A percentile compares a stretch with the other conserved stretches of the same genome.
phyloP scores from a whole-genome alignment of 1,140 invertebrate species.

The Drosophila tani region DNA sequence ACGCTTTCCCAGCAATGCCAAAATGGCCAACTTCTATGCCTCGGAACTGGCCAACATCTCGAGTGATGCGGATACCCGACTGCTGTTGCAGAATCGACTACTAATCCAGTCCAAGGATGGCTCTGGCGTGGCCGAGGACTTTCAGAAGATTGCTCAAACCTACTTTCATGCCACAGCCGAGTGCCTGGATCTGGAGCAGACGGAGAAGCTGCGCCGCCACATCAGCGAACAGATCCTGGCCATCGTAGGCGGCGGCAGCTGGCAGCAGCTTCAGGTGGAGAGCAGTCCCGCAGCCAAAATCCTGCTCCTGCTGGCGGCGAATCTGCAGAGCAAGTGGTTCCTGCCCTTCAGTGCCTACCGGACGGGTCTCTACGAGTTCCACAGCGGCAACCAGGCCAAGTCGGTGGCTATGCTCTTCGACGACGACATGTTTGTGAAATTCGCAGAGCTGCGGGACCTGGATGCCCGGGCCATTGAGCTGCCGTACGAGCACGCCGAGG shows the following conservation, averaged over 20 bases:
- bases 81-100: conserved; percentile 61
- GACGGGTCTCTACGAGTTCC: conserved; percentile 76
- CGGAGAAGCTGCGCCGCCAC: conserved; percentile 60
- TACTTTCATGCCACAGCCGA: conserved; percentile 74
- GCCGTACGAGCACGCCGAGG: conserved; percentile 85
- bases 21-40: conserved; percentile 81
- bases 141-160: conserved; percentile 79
- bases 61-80: conserved; percentile 53
- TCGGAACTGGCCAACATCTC: conserved; percentile 53
- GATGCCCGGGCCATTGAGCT: conserved; percentile 85
- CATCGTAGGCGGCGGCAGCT: conserved; percentile 54
- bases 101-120: conserved; percentile 37
- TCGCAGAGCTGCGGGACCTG: conserved; percentile 81
- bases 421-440: conserved; percentile 82
- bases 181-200: conserved; percentile 60
- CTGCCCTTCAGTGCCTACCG: conserved; percentile 77
- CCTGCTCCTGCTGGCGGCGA: conserved; percentile 59
- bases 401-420: conserved; percentile 79
- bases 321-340: conserved; percentile 79
- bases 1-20: conserved; percentile 78
- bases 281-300: conserved; percentile 18
- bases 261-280: conserved; percentile 38
- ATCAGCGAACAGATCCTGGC: conserved; percentile 48
- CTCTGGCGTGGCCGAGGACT: conserved; percentile 60
- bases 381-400: conserved; percentile 37